These are phyloP conservation scores for Otus sunia DNA, from an alignment of 2,113 vertebrate species.

Conservation along the genomic window DNA sequence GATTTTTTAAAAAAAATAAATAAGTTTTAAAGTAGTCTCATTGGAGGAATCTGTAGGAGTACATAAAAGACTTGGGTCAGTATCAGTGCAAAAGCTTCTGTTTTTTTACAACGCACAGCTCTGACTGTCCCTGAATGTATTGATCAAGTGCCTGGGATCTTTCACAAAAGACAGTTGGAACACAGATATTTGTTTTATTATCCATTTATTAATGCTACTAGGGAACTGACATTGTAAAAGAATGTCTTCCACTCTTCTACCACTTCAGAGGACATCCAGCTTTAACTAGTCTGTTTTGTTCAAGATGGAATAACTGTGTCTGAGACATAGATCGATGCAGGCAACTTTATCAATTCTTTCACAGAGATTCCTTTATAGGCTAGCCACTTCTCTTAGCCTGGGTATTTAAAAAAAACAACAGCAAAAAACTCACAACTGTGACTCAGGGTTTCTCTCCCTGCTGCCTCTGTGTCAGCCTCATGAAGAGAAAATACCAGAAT, in stretches of 20 bases:
- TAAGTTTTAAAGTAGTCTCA: not conserved
- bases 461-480: not conserved
- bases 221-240: not conserved
- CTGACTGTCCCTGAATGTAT: not conserved
- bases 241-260: not conserved
- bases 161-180: not conserved
- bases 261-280: not conserved
- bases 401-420: not conserved
- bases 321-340: not conserved
- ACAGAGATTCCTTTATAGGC: not conserved
- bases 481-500: not conserved
- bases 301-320: not conserved
- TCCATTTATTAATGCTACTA: not conserved
- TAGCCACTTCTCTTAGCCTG: not conserved
- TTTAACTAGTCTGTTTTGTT: not conserved
- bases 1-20: not conserved
- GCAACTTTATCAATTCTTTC: not conserved
- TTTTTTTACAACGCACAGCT: not conserved
- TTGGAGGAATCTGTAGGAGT: not conserved
- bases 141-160: not conserved
- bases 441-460: not conserved
- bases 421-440: not conserved
- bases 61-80: not conserved
- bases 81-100: not conserved
- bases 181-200: not conserved